These are phyloP conservation scores for Lithobius niger DNA, from an alignment of 1,140 invertebrate genomes.

Conservation along the genomic window DNA sequence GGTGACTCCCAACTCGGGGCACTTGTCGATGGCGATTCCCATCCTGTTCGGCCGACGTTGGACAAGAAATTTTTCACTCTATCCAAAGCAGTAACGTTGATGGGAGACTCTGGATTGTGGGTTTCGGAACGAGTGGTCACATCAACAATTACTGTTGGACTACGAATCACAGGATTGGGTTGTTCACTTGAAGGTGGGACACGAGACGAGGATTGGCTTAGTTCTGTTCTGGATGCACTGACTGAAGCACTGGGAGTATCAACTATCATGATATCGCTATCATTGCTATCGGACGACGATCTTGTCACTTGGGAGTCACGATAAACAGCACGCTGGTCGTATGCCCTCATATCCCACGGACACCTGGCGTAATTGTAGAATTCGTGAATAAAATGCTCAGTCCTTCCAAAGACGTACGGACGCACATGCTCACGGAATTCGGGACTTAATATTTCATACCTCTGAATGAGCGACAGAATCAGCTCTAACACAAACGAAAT, in stretches of 20 bases:
- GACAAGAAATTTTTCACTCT: constrained; percentile 16
- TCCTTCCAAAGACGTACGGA: constrained; percentile 29
- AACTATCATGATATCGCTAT: constrained; percentile 3
- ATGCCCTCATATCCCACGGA: constrained; percentile 63
- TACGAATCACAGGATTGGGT: constrained; percentile 13
- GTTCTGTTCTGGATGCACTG: too few species aligned
- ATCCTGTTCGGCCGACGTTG: not conserved
- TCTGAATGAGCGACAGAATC: constrained; percentile 51
- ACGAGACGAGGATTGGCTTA: constrained; percentile 2
- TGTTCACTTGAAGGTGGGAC: constrained; percentile 1
- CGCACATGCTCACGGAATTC: constrained; percentile 46
- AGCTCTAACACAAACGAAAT: constrained; percentile 47
- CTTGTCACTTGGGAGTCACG: constrained; percentile 11
- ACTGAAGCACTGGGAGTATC: not conserved
- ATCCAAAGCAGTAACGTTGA: not conserved
- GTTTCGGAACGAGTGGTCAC: constrained; percentile 46
- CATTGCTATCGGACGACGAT: not conserved
- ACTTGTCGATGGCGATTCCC: too few species aligned
- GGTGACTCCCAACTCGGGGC: constrained; percentile 26
- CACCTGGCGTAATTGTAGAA: constrained; percentile 71
- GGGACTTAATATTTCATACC: constrained; percentile 52
- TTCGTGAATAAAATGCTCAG: constrained; percentile 73
- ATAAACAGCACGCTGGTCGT: constrained; percentile 34
- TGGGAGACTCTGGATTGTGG: constrained; percentile 29
- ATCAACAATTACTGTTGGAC: constrained; percentile 5